Evolutionary conservation across 1,140 invertebrate species (phyloP).

Genomic region (Drosophila athabasca): DNA sequence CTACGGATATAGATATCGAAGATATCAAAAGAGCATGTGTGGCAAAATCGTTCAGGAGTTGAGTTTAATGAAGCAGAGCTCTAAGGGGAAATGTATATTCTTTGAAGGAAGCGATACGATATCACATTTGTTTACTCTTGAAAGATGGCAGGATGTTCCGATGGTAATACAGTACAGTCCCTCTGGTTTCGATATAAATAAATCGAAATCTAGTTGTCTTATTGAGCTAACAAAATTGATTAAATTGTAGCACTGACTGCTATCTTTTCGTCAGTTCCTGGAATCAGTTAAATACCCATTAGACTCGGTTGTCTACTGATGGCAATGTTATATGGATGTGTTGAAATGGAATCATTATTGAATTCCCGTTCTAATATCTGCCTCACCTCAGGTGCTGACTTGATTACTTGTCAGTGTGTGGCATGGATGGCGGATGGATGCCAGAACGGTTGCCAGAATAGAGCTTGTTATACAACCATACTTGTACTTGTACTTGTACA

Average conservation of each 20-base stretch:
- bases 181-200: too few relatives aligned
- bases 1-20: neutral
- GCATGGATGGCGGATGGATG: slow-evolving; percentile 23
- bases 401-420: slow-evolving; percentile 26
- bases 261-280: too few relatives aligned
- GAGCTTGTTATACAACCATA: slow-evolving; percentile 24
- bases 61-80: too few relatives aligned
- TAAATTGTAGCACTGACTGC: too few relatives aligned
- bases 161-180: too few relatives aligned
- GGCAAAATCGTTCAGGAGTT: neutral
- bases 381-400: slow-evolving; percentile 35
- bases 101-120: too few relatives aligned
- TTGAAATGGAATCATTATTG: slow-evolving; percentile 36
- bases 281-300: too few relatives aligned
- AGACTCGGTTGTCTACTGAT: neutral
- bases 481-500: neutral
- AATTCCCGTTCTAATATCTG: slow-evolving; percentile 15
- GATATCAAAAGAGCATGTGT: neutral
- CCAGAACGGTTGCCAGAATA: neutral
- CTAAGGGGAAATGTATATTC: too few relatives aligned
- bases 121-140: too few relatives aligned
- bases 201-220: too few relatives aligned
- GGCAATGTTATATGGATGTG: neutral
- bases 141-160: too few relatives aligned
- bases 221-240: too few relatives aligned